These are phyloP conservation scores for Hypsibius dujardini DNA, from an alignment of 1,140 invertebrate genomes.

Conservation along the genomic window DNA sequence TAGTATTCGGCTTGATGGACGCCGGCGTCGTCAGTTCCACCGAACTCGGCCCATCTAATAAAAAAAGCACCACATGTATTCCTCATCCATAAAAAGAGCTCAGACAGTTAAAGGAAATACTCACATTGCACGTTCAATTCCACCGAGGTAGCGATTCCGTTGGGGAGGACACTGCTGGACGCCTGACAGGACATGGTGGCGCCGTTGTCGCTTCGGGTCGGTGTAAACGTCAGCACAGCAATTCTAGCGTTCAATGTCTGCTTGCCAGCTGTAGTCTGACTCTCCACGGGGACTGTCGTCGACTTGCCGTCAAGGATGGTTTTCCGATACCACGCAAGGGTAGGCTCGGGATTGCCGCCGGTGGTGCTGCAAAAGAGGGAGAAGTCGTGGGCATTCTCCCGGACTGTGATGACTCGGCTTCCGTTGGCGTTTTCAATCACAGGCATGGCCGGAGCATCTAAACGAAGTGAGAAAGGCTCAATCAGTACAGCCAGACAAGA, in stretches of 20 bases:
- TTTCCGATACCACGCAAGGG: constrained; percentile 3
- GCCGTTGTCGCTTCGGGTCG: background rate
- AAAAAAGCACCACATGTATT: background rate
- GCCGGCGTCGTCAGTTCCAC: background rate
- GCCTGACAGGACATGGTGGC: background rate
- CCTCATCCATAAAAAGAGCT: background rate
- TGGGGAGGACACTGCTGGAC: background rate
- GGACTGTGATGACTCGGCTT: background rate
- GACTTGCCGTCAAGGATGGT: background rate
- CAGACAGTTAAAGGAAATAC: background rate
- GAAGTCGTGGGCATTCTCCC: background rate
- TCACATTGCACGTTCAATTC: background rate
- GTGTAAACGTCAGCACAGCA: constrained; percentile 1
- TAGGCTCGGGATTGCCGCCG: constrained; percentile 1
- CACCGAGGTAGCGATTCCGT: background rate
- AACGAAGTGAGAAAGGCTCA: too few relatives aligned
- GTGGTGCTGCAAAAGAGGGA: background rate
- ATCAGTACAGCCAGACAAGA: too few relatives aligned
- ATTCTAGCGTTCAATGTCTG: too few relatives aligned
- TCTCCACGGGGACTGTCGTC: background rate
- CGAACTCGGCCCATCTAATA: background rate
- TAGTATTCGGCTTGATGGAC: background rate
- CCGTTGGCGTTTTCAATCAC: background rate
- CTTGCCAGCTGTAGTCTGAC: background rate
- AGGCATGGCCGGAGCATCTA: background rate